These are phyloP conservation scores for Otus sunia DNA, from an alignment of 2,113 vertebrate species.

Conservation along the genomic window DNA sequence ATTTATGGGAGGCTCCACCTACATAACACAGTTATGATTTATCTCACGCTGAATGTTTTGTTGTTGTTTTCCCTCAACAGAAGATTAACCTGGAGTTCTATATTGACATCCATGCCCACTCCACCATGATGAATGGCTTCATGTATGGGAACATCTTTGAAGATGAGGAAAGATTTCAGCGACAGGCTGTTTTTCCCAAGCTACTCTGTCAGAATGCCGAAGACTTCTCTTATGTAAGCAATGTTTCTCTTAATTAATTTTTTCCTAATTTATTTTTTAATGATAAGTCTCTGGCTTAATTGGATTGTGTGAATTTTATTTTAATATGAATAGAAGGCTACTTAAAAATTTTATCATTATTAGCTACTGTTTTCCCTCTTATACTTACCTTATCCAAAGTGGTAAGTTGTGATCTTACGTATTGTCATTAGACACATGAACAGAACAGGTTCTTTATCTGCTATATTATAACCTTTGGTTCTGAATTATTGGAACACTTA, in stretches of 20 bases:
- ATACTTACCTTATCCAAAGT: neutral
- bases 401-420: neutral
- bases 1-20: constrained; percentile 24
- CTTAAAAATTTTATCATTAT: neutral
- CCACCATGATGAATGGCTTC: constrained; percentile 99
- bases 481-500: neutral
- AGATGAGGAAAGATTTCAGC: constrained; percentile 91
- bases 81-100: constrained; percentile 97
- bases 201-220: constrained; percentile 93
- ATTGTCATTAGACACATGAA: neutral
- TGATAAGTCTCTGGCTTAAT: neutral
- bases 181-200: constrained; percentile 92
- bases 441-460: neutral
- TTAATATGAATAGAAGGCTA: neutral
- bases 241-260: neutral
- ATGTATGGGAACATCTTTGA: constrained; percentile 99
- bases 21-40: neutral
- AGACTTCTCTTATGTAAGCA: constrained; percentile 95
- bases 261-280: neutral
- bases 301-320: neutral
- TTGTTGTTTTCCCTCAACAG: constrained; percentile 72
- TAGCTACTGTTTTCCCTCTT: neutral
- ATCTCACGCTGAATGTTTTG: neutral
- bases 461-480: neutral
- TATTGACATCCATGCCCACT: constrained; percentile 98